Evolutionary conservation across 2,888 invertebrate species (phyloP).

Genomic region (Harpagoxenus sublaevis): DNA sequence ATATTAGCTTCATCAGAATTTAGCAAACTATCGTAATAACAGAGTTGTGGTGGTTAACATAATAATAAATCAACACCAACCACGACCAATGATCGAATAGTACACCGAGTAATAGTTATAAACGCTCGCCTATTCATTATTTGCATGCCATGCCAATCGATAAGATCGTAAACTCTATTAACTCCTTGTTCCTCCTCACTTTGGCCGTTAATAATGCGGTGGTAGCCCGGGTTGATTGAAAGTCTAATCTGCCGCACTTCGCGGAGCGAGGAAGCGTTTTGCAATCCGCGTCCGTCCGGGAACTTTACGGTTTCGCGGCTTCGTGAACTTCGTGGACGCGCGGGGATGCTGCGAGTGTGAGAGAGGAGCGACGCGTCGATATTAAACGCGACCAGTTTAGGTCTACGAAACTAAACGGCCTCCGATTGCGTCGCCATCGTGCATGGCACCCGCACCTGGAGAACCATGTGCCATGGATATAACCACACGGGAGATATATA

Average conservation of each 20-base stretch:
- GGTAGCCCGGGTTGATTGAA: conserved; percentile 32
- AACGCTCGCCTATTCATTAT: conserved; percentile 38
- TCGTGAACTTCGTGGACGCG: conserved; percentile 35
- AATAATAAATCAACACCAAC: conserved; percentile 38
- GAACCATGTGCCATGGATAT: conserved; percentile 48
- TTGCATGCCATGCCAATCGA: conserved; percentile 37
- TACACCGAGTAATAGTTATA: conserved; percentile 21
- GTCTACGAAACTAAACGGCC: conserved; percentile 7
- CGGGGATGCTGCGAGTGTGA: not conserved
- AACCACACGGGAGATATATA: conserved; percentile 48
- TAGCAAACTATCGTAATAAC: conserved; percentile 19
- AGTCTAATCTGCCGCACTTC: conserved; percentile 43
- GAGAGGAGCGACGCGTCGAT: conserved; percentile 25
- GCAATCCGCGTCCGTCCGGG: conserved; percentile 27
- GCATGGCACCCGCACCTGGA: conserved; percentile 50
- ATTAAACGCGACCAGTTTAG: conserved; percentile 30
- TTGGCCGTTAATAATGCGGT: conserved; percentile 41
- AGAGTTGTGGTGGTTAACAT: conserved; percentile 9
- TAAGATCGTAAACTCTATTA: conserved; percentile 51
- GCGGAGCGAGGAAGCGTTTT: conserved; percentile 30
- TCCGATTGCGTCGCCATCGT: conserved; percentile 19
- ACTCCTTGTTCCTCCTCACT: conserved; percentile 35
- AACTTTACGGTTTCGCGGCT: conserved; percentile 52
- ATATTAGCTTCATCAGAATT: conserved; percentile 24
- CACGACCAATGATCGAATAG: conserved; percentile 4